Base-by-base conservation (phyloP, 2,888 invertebrate species). In the Ligdia adustata region DNA sequence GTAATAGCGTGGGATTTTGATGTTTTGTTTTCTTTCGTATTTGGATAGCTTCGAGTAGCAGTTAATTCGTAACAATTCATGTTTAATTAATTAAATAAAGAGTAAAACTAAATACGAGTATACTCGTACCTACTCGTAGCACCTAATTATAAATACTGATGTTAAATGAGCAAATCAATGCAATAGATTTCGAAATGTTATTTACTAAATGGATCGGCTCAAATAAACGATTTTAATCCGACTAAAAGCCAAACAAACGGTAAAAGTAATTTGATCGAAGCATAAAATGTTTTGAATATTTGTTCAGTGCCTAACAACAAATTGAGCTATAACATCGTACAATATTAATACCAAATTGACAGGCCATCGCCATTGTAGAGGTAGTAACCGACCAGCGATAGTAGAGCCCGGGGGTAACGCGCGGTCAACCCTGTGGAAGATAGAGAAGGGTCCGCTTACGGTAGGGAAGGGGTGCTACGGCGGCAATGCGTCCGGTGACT, bases 401-500 rank as follows among this genome's bases (percentile, higher is more conserved):
- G 13, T 15, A 34, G 60, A 55, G 16, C 60, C 34, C 31, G n/a
- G 12, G 29, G 2, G 9, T 14, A 18, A 6, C n/a, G 20, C 32
- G 13, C 45, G 29, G 27, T 32, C 44, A 38, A 37, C 18, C 27
- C 28, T 24, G 24, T 13, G 13, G 29, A 39, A 42, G 42, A 39
- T 29, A 26, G 20, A 27, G 33, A 42, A 41, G 48, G 56, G 39
- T 53, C 60, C 32, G 28, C 22, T 32, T 49, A 42, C 11, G 43
- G 15, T 11, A 33, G 48, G 6, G 37, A 39, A 31, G 14, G 46
- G 52, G 44, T 44, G 22, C 39, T 14, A 20, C 38, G 50, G 24
- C 43, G 45, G 50, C 29, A 52, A 66, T 72, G 67, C 62, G 64
- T 62, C 60, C 69, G 71, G 62, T 55, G 66, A 75, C 75, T 82